Percentiles rank a stretch among this genome's conserved stretches.
Conservation (phyloP, 2,797 vertebrate species). For the Muraenolepis orangiensis region DNA sequence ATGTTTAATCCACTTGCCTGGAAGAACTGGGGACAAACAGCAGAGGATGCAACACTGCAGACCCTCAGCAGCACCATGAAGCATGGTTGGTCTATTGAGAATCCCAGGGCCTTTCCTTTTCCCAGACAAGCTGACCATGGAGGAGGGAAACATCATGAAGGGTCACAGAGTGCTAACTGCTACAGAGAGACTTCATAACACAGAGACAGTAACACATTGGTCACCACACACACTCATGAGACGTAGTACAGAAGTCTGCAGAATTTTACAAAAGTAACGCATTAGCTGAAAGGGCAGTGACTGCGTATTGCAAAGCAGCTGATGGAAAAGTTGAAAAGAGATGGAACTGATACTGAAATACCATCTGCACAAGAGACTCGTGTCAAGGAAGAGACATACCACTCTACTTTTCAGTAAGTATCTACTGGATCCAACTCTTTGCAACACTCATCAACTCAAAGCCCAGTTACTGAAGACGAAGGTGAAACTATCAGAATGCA, state of each 20-base stretch:
- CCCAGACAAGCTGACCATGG: constrained; percentile 8
- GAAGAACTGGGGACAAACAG: not conserved
- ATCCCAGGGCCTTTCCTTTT: constrained; percentile 8
- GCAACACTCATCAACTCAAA: not conserved
- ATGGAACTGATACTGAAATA: not conserved
- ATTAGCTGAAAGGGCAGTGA: not conserved
- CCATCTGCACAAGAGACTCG: not conserved
- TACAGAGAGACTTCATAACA: constrained; percentile 25
- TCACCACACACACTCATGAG: constrained; percentile 8
- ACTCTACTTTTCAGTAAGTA: not conserved
- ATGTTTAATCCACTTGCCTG: not conserved
- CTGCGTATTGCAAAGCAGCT: not conserved
- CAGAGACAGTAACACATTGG: constrained; percentile 17
- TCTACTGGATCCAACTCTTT: not conserved
- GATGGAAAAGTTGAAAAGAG: not conserved
- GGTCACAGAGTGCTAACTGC: constrained; percentile 14
- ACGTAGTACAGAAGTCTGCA: not conserved
- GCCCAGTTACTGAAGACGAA: not conserved
- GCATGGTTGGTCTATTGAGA: constrained; percentile 4
- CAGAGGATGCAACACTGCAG: not conserved
- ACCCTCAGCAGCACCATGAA: not conserved
- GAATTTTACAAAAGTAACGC: not conserved
- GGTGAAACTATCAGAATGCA: not conserved
- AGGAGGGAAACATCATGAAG: constrained; percentile 26
- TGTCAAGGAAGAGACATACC: not conserved